phyloP scores from a whole-genome alignment of 1,140 invertebrate species.

The Aradophagus sp. region DNA sequence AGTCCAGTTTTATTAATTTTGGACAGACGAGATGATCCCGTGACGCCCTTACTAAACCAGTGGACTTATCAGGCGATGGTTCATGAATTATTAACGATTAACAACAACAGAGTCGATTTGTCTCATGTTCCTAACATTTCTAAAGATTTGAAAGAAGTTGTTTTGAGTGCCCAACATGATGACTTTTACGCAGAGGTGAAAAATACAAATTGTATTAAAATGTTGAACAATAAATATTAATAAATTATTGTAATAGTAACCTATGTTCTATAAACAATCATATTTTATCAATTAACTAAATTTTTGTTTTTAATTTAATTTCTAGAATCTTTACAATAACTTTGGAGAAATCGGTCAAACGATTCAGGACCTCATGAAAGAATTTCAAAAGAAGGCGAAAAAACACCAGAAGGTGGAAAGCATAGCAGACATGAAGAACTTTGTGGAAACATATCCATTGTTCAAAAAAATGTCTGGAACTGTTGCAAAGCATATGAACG shows the following conservation, averaged over 20 bases:
- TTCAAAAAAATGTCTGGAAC: conserved; percentile 99
- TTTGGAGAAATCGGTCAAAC: conserved; percentile 99
- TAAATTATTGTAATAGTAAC: no score
- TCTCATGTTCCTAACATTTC: conserved; percentile 85
- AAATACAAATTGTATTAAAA: conserved; percentile 8
- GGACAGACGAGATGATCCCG: conserved; percentile 93
- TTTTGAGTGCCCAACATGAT: conserved; percentile 96
- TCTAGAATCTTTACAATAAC: conserved; percentile 94
- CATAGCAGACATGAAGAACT: conserved; percentile 98
- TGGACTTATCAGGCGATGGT: conserved; percentile 99
- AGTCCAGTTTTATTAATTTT: conserved; percentile 90
- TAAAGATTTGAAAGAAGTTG: conserved; percentile 95
- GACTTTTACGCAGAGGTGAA: conserved; percentile 95
- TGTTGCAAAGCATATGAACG: conserved; percentile 96
- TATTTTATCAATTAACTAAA: no score
- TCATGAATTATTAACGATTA: conserved; percentile 95
- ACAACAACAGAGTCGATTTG: conserved; percentile 95
- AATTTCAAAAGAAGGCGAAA: conserved; percentile 97
- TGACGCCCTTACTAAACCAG: conserved; percentile 97
- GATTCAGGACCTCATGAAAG: conserved; percentile 97
- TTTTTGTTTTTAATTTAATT: conserved; percentile 12
- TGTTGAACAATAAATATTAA: no score
- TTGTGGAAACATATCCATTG: conserved; percentile 98
- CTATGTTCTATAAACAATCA: no score
- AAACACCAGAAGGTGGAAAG: conserved; percentile 98